Evolutionary conservation across 1,140 invertebrate genomes (phyloP).

Genomic region (Calephelis virginiensis): DNA sequence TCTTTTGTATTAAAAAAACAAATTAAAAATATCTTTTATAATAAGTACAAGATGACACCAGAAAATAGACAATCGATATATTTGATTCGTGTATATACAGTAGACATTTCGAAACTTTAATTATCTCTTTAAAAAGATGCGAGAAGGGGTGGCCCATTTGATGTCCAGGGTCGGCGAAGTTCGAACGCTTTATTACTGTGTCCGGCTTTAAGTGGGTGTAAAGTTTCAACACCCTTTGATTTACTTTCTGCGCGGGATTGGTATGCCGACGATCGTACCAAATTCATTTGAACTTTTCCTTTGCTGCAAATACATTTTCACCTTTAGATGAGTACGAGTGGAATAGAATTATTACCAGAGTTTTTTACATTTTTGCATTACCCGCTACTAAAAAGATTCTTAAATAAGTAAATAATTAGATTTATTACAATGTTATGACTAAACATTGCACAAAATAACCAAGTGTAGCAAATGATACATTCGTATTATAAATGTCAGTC

Average conservation of each 20-base stretch:
- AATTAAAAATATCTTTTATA: too few species aligned
- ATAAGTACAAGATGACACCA: neutral
- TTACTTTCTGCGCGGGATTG: slow-evolving; percentile 67
- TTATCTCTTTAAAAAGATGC: slow-evolving; percentile 67
- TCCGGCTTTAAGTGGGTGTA: slow-evolving; percentile 78
- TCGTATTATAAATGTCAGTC: too few species aligned
- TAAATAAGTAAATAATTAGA: too few species aligned
- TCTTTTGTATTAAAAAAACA: too few species aligned
- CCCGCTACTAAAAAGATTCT: too few species aligned
- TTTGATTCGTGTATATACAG: slow-evolving; percentile 23
- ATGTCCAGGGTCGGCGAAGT: slow-evolving; percentile 73
- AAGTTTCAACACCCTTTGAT: slow-evolving; percentile 78
- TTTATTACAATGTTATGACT: too few species aligned
- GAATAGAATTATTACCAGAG: neutral
- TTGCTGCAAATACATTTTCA: slow-evolving; percentile 32
- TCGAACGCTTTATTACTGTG: slow-evolving; percentile 77
- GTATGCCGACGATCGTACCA: slow-evolving; percentile 50
- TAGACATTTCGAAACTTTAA: slow-evolving; percentile 58
- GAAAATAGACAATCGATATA: slow-evolving; percentile 1
- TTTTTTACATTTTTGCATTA: too few species aligned
- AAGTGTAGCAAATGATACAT: too few species aligned
- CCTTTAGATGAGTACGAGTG: neutral
- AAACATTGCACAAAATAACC: too few species aligned
- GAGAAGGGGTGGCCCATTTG: slow-evolving; percentile 70
- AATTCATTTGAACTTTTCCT: slow-evolving; percentile 54